Conservation (phyloP, 2,113 vertebrate species). For the Cygnus buccinator region DNA sequence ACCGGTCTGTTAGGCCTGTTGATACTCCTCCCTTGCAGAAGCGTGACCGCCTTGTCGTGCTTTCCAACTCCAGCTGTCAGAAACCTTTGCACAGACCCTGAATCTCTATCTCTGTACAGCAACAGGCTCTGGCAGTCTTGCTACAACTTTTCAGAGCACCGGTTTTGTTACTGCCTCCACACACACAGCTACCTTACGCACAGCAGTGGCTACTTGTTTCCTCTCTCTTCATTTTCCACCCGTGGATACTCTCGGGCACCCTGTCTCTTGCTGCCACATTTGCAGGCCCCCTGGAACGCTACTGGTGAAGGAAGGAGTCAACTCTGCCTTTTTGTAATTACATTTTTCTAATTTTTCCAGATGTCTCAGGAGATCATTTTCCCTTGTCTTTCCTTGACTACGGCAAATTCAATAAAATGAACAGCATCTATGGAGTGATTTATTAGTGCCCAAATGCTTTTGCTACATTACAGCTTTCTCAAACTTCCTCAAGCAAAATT, state of each 20-base stretch:
- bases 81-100: fast-evolving
- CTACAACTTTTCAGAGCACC: not conserved
- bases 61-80: not conserved
- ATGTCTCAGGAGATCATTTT: not conserved
- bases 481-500: not conserved
- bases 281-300: not conserved
- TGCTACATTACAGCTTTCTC: not conserved
- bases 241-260: fast-evolving
- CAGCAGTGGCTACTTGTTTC: not conserved
- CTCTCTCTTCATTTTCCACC: not conserved
- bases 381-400: not conserved
- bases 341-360: not conserved
- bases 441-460: not conserved
- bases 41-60: not conserved
- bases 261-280: fast-evolving
- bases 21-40: not conserved
- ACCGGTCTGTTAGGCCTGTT: not conserved
- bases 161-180: not conserved
- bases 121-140: not conserved
- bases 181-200: not conserved
- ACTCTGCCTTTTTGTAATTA: not conserved
- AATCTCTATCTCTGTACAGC: not conserved
- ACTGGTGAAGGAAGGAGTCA: not conserved
- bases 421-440: fast-evolving
- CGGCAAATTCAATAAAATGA: not conserved